Percentiles rank a stretch among this genome's conserved stretches.
Conservation (phyloP, 2,888 invertebrate species). For the Aethes cnicana region DNA sequence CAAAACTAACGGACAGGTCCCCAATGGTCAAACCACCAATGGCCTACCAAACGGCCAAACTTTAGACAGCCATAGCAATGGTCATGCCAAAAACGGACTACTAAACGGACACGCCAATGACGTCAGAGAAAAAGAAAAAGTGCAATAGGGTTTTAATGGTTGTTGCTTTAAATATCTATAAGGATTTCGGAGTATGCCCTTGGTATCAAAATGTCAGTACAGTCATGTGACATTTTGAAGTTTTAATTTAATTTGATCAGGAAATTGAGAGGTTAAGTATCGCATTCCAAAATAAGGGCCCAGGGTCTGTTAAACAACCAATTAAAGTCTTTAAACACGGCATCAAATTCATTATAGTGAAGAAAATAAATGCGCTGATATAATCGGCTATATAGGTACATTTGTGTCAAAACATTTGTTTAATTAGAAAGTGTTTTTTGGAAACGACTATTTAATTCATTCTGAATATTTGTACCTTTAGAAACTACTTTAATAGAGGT, state of each 20-base stretch:
- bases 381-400: too few relatives aligned
- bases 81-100: conserved; percentile 49
- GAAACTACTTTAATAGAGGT: background rate
- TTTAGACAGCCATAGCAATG: conserved; percentile 39
- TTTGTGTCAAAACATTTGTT: too few relatives aligned
- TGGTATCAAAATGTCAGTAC: conserved; percentile 22
- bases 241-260: conserved; percentile 21
- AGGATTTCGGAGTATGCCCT: conserved; percentile 22
- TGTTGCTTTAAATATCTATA: conserved; percentile 15
- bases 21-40: conserved; percentile 40
- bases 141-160: conserved; percentile 52
- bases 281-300: background rate
- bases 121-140: conserved; percentile 61
- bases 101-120: conserved; percentile 50
- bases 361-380: too few relatives aligned
- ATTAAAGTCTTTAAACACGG: too few relatives aligned
- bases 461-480: too few relatives aligned
- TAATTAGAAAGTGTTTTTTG: too few relatives aligned
- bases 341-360: too few relatives aligned
- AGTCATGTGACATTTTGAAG: conserved; percentile 28
- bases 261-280: background rate
- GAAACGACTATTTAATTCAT: too few relatives aligned
- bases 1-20: conserved; percentile 44
- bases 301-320: background rate
- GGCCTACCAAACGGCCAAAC: conserved; percentile 43